A percentile compares a stretch with the other conserved stretches of the same genome.
These are phyloP conservation scores for Patella caerulea DNA, from an alignment of 2,888 invertebrate species.

Conservation along the genomic window DNA sequence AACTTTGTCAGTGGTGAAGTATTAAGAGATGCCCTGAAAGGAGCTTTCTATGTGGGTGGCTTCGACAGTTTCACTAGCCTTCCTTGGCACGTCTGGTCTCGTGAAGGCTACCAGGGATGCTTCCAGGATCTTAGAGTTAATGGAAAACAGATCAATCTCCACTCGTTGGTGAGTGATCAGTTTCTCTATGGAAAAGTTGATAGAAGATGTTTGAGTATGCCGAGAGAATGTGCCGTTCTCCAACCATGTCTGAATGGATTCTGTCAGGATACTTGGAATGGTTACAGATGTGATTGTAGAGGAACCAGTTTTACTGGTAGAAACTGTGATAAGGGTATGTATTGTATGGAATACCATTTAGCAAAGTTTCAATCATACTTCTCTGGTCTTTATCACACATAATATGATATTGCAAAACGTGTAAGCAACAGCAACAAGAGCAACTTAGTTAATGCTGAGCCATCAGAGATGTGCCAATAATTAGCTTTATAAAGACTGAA, in stretches of 20 bases:
- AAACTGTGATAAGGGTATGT: slow-evolving; percentile 55
- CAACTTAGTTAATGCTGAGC: too few relatives aligned
- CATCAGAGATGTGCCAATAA: too few relatives aligned
- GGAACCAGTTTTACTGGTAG: slow-evolving; percentile 59
- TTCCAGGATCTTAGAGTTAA: slow-evolving; percentile 61
- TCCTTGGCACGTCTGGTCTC: slow-evolving; percentile 67
- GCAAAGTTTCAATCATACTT: too few relatives aligned
- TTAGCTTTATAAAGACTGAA: too few relatives aligned
- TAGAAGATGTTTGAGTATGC: slow-evolving; percentile 29
- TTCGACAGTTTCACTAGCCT: slow-evolving; percentile 39
- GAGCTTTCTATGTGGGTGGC: slow-evolving; percentile 55
- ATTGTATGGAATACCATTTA: background rate
- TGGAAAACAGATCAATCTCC: slow-evolving; percentile 32
- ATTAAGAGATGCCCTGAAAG: slow-evolving; percentile 15
- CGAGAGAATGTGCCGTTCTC: slow-evolving; percentile 32
- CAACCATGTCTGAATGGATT: slow-evolving; percentile 56
- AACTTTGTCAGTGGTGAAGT: slow-evolving; percentile 27
- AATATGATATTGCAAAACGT: too few relatives aligned
- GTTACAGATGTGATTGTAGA: slow-evolving; percentile 65
- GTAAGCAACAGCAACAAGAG: too few relatives aligned
- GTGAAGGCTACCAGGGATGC: slow-evolving; percentile 65
- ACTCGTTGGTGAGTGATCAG: slow-evolving; percentile 19
- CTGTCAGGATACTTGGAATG: slow-evolving; percentile 57
- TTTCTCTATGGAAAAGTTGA: slow-evolving; percentile 33
- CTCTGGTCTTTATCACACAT: too few relatives aligned